Evolutionary conservation across 2,113 vertebrate genomes (phyloP).

Genomic region (Melanostigma gelatinosum): DNA sequence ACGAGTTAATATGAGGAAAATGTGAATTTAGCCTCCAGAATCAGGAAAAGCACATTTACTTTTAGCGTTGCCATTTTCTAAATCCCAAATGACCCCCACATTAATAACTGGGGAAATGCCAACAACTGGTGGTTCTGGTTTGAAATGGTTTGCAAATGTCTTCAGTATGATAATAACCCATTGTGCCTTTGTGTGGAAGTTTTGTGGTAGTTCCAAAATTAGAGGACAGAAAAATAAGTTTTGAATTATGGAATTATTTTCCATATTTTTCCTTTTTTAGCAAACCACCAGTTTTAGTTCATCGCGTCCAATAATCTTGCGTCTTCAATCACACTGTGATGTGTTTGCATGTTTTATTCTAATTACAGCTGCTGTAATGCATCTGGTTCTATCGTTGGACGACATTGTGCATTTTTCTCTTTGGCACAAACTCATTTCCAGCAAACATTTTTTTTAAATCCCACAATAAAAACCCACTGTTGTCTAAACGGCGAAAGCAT

Average conservation of each 20-base stretch:
- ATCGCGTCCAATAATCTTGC: background rate
- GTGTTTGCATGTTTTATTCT: background rate
- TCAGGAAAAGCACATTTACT: background rate
- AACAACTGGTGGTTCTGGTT: background rate
- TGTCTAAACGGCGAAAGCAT: background rate
- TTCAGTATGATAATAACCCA: background rate
- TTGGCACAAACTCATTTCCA: background rate
- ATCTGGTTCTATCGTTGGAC: slow-evolving; percentile 7
- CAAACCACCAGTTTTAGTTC: background rate
- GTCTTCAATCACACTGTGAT: background rate
- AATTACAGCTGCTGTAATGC: slow-evolving; percentile 13
- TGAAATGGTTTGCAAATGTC: background rate
- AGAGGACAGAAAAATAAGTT: background rate
- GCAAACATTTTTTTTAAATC: background rate
- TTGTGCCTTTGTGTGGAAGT: background rate
- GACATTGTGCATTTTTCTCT: background rate
- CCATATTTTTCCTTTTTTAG: background rate
- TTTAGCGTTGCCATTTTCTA: background rate
- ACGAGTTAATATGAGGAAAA: background rate
- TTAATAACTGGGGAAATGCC: background rate
- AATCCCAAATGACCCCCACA: background rate
- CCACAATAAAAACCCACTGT: slow-evolving; percentile 6
- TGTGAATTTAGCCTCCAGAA: background rate
- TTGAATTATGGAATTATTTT: background rate
- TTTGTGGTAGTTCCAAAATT: background rate